Evolutionary conservation across 2,797 vertebrate genomes (phyloP).

Genomic region (Lithobates sylvaticus): DNA sequence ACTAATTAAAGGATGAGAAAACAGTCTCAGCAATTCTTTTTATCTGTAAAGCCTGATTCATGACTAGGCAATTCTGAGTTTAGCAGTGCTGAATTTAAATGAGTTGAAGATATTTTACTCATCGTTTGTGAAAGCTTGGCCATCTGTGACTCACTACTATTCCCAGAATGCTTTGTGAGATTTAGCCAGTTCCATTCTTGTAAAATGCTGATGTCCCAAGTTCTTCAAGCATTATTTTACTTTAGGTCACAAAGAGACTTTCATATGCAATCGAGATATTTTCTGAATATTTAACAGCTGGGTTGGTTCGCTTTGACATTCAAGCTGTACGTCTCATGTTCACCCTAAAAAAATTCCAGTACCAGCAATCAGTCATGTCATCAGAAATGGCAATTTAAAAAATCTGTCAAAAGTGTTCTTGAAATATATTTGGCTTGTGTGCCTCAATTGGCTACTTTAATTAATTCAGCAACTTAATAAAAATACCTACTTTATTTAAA

Average conservation of each 20-base stretch:
- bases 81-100: constrained; percentile 64
- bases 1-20: constrained; percentile 74
- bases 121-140: constrained; percentile 39
- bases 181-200: background rate
- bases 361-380: background rate
- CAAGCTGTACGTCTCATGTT: background rate
- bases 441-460: background rate
- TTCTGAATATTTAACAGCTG: background rate
- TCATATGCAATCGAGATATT: background rate
- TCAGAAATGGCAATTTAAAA: background rate
- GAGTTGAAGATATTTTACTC: constrained; percentile 64
- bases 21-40: constrained; percentile 59
- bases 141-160: background rate
- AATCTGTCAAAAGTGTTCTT: background rate
- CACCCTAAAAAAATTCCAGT: background rate
- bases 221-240: background rate
- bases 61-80: constrained; percentile 49
- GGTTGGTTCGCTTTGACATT: background rate
- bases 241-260: background rate
- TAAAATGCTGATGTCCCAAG: background rate
- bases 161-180: background rate
- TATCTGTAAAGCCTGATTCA: constrained; percentile 65
- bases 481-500: background rate
- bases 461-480: background rate
- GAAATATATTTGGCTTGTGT: background rate